Evolutionary conservation across 2,113 vertebrate species (phyloP).

Genomic region (Taxidea taxus): DNA sequence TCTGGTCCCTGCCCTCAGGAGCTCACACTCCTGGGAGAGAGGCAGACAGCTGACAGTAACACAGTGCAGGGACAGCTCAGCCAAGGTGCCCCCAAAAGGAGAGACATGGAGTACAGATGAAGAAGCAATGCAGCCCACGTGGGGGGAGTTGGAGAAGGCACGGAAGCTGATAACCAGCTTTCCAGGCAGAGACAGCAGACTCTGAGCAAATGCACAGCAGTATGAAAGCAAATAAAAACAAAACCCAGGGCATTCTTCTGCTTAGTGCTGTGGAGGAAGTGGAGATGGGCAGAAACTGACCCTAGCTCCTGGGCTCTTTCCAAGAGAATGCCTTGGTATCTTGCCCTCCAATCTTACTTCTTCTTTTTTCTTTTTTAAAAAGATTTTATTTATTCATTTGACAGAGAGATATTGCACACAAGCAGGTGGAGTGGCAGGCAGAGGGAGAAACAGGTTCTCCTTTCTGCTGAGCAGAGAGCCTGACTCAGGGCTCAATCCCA

Average conservation of each 20-base stretch:
- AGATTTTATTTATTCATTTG: background rate
- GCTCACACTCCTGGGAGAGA: background rate
- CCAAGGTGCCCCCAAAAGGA: background rate
- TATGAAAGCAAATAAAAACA: background rate
- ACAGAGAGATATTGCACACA: background rate
- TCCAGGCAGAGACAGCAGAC: background rate
- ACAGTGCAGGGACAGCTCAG: background rate
- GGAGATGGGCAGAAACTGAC: background rate
- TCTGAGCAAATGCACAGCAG: background rate
- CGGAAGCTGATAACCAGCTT: background rate
- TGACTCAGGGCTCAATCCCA: too few species aligned
- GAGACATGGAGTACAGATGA: background rate
- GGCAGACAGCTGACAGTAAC: background rate
- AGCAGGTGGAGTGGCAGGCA: background rate
- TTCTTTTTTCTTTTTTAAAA: background rate
- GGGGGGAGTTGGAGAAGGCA: background rate
- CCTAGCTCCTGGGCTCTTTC: background rate
- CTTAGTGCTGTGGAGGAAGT: too few species aligned
- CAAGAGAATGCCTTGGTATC: background rate
- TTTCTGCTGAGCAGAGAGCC: background rate
- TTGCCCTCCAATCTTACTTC: background rate
- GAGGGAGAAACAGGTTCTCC: background rate
- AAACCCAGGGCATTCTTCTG: background rate
- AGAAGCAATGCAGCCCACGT: background rate
- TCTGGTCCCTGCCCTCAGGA: background rate